Conservation (phyloP, 1,140 invertebrate genomes). For the Trichomalopsis sarcophagae region DNA sequence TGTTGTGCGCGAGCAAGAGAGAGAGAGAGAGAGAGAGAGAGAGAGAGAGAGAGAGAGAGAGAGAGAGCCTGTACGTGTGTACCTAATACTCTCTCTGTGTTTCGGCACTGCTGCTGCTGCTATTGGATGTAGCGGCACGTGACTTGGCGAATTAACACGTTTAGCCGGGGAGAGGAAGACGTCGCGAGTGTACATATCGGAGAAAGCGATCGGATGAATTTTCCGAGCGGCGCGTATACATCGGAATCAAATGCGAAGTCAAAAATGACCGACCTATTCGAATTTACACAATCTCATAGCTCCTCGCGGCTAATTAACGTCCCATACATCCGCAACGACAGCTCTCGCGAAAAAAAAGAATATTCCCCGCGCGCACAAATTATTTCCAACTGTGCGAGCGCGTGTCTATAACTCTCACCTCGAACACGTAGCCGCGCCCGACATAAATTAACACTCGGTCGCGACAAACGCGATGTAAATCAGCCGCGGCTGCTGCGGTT, state of each 20-base stretch:
- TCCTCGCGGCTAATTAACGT: slow-evolving; percentile 25
- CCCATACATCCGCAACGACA: neutral
- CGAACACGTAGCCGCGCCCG: slow-evolving; percentile 51
- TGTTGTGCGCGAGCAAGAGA: neutral
- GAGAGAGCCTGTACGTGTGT: no score
- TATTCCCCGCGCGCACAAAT: slow-evolving; percentile 3
- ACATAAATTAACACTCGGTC: slow-evolving; percentile 66
- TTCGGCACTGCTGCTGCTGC: slow-evolving; percentile 28
- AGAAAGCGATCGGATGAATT: neutral
- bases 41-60: no score
- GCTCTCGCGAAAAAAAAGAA: neutral
- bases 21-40: no score
- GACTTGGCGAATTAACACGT: slow-evolving; percentile 68
- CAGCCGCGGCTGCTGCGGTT: slow-evolving; percentile 51
- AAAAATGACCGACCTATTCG: no score
- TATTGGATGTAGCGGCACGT: slow-evolving; percentile 60
- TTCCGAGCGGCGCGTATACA: neutral
- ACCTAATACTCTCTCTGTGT: neutral
- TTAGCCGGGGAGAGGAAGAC: slow-evolving; percentile 38
- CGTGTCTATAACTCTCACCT: neutral
- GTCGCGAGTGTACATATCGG: neutral
- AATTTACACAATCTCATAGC: no score
- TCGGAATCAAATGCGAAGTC: no score
- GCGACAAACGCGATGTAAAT: slow-evolving; percentile 58
- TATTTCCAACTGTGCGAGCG: slow-evolving; percentile 35